These are phyloP conservation scores for Tetheella fluctuosa DNA, from an alignment of 2,888 invertebrate genomes.

Conservation along the genomic window DNA sequence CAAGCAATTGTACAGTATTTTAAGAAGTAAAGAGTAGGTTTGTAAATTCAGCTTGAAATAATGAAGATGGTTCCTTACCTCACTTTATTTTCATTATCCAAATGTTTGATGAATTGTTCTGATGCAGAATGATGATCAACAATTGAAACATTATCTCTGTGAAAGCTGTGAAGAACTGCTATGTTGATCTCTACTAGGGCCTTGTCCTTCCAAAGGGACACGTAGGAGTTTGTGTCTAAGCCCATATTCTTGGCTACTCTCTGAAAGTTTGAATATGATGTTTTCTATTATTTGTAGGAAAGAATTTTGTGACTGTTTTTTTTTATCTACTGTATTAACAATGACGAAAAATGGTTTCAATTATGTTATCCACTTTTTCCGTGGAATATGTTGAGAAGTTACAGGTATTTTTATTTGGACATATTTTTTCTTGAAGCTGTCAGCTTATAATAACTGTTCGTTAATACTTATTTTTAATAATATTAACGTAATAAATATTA, in stretches of 20 bases:
- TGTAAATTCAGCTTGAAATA: background rate
- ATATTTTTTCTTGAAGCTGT: no score
- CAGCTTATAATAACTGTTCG: no score
- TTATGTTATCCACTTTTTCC: no score
- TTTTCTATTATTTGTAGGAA: no score
- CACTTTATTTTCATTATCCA: slow-evolving; percentile 93
- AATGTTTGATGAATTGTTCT: slow-evolving; percentile 97
- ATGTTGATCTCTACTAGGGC: slow-evolving; percentile 95
- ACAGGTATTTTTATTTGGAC: no score
- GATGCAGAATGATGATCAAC: slow-evolving; percentile 98
- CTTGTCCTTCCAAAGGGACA: slow-evolving; percentile 96
- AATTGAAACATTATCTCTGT: slow-evolving; percentile 93
- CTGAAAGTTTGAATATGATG: slow-evolving; percentile 38
- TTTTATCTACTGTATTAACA: no score
- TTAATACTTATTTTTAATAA: no score
- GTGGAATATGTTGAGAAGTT: no score
- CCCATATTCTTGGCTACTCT: slow-evolving; percentile 92
- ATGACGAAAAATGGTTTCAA: no score
- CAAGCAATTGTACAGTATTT: no score
- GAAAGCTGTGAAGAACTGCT: slow-evolving; percentile 95
- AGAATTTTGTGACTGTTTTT: no score
- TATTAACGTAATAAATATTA: background rate
- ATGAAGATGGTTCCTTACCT: slow-evolving; percentile 71
- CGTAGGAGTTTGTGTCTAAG: slow-evolving; percentile 92
- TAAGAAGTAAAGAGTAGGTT: no score